Evolutionary conservation across 1,140 invertebrate species (phyloP), one percentile per base, ranked within the genome.

Genomic region (Ooceraea biroi): DNA sequence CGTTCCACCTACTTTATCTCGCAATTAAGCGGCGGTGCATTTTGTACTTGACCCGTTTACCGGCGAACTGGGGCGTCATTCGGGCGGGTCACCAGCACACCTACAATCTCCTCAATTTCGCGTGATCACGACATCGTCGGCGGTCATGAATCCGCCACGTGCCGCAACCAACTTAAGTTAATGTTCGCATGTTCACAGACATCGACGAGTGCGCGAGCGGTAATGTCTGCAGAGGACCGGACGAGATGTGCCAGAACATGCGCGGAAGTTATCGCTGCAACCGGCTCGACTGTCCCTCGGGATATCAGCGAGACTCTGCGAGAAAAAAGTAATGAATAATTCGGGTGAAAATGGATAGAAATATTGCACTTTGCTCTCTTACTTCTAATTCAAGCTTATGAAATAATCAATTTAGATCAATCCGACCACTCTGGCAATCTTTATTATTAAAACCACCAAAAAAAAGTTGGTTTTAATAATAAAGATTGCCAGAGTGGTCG

Each of bases 171-270:
- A 19, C 14, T 7, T 63, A 36, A 46, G 63, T 46, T 41, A 19
- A 10, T 4, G 25, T 22, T 3, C 52, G 30, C 25, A 61, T 57
- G 87, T 87, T 93, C 11, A 11, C 89, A 97, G 98, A 99, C 94
- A 97, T 99, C 84, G 97, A 99, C 92, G 98, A 99, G 93, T 99
- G 98, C 90, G 94, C 95, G n/a, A 92, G 92, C 1, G 95, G 95
- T 0, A 95, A 95, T 11, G 95, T 96, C 1, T 97, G 96, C 83
- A 96, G 95, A 74, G 95, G 95, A 48, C 85, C 93, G 0, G 96
- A 97, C 66, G 96, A 98, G 87, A 96, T 97, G 41, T 99, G 99
- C 92, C 96, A 99, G 72, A 99, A 99, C 92, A 98, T 96, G 0
- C 95, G 97, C 63, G 99, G 99, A 0, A 96, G 97, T 83, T 98